Conservation (phyloP, 2,113 vertebrate species). For the Tinamus guttatus region DNA sequence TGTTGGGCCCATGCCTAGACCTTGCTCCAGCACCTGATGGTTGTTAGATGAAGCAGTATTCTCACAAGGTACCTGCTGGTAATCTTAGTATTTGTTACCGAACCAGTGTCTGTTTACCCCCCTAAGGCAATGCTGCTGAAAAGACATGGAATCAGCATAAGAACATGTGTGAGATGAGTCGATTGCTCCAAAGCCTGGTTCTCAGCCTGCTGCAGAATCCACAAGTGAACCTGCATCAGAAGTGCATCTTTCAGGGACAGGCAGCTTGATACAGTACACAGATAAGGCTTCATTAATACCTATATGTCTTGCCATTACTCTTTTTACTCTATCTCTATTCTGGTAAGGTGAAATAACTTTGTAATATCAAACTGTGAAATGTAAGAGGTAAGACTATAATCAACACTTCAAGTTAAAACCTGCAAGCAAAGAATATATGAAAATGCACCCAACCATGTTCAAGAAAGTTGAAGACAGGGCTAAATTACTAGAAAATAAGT, state of each 20-base stretch:
- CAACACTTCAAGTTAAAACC: neutral
- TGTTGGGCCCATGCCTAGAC: rapidly evolving
- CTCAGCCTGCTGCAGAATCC: neutral
- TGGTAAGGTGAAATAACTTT: neutral
- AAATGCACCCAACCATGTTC: neutral
- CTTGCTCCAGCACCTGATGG: rapidly evolving
- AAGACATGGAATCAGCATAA: rapidly evolving
- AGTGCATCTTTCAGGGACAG: rapidly evolving
- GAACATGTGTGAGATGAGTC: neutral
- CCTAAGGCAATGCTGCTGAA: neutral
- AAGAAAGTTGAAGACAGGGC: neutral
- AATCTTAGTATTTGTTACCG: neutral
- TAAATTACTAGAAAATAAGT: neutral
- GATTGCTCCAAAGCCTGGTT: rapidly evolving
- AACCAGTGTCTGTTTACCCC: rapidly evolving
- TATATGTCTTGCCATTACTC: neutral
- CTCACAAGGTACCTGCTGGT: neutral
- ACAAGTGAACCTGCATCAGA: neutral
- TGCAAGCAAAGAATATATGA: neutral
- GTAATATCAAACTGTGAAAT: neutral
- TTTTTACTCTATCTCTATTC: neutral
- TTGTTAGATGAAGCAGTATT: neutral
- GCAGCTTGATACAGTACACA: neutral
- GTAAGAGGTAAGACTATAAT: neutral
- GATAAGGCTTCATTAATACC: neutral